Conservation (phyloP, 1,140 invertebrate species). For the Acromyrmex charruanus region DNA sequence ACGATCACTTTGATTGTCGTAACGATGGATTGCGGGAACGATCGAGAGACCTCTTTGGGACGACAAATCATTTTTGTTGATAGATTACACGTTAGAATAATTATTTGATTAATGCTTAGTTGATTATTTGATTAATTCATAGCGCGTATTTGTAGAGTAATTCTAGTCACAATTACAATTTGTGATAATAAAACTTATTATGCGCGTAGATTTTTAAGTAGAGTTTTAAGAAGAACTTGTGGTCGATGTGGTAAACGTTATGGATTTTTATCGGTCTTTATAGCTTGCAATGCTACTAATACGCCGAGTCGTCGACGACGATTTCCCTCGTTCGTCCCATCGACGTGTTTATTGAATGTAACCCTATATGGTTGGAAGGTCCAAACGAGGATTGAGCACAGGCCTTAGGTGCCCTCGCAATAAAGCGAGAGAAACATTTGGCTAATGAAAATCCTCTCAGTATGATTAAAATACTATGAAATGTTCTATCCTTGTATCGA, state of each 20-base stretch:
- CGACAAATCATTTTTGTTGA: slow-evolving; percentile 11
- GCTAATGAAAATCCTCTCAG: slow-evolving; percentile 56
- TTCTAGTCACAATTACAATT: background rate
- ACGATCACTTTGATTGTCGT: slow-evolving; percentile 26
- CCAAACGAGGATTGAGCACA: slow-evolving; percentile 66
- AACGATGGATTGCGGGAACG: slow-evolving; percentile 47
- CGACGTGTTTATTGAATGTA: slow-evolving; percentile 61
- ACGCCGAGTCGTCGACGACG: slow-evolving; percentile 42
- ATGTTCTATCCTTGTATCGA: slow-evolving; percentile 71
- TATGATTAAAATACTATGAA: slow-evolving; percentile 70
- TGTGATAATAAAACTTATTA: slow-evolving; percentile 5
- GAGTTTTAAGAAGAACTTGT: background rate
- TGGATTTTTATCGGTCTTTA: slow-evolving; percentile 31
- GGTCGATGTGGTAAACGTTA: background rate
- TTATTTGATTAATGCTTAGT: slow-evolving; percentile 3
- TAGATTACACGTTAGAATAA: slow-evolving; percentile 14
- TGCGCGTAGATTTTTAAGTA: background rate
- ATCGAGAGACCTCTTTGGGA: slow-evolving; percentile 51
- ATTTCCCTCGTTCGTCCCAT: slow-evolving; percentile 59
- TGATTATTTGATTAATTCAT: background rate
- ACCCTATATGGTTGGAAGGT: slow-evolving; percentile 75
- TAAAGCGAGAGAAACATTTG: slow-evolving; percentile 5
- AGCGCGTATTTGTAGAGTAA: slow-evolving; percentile 12
- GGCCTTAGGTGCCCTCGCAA: slow-evolving; percentile 28
- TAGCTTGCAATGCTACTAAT: background rate